Evolutionary conservation across 2,113 vertebrate genomes (phyloP).

Genomic region (Tragelaphus buxtoni): DNA sequence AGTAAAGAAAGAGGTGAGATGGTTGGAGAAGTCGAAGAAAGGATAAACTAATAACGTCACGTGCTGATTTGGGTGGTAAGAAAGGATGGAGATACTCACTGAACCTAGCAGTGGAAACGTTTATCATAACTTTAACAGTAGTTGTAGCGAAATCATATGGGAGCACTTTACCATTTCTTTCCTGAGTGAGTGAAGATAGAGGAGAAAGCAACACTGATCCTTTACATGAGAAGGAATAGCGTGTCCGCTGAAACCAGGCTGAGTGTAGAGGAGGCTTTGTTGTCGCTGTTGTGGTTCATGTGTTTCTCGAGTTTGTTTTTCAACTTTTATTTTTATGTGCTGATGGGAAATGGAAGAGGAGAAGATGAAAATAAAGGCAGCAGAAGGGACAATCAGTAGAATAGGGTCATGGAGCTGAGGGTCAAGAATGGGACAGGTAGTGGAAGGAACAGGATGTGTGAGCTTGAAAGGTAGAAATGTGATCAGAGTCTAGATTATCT

Average conservation of each 20-base stretch:
- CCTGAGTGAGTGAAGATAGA: background rate
- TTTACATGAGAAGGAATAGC: background rate
- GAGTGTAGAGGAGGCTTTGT: background rate
- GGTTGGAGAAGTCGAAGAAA: background rate
- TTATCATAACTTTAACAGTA: background rate
- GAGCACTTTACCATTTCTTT: background rate
- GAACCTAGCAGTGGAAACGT: background rate
- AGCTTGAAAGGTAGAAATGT: background rate
- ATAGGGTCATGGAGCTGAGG: background rate
- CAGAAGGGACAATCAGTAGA: background rate
- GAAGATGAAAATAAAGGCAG: background rate
- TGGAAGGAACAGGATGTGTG: background rate
- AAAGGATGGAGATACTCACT: background rate
- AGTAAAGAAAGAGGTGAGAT: background rate
- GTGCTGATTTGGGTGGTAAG: background rate
- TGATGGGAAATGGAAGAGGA: background rate
- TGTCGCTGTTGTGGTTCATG: background rate
- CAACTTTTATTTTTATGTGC: background rate
- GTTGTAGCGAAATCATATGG: background rate
- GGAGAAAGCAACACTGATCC: background rate
- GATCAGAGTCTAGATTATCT: background rate
- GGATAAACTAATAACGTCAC: background rate
- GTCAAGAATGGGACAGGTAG: background rate
- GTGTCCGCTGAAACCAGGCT: background rate
- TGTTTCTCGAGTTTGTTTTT: background rate